Evolutionary conservation across 2,888 invertebrate genomes (phyloP), one percentile per base, ranked within the genome.

Genomic region (Cacoxenus indagator): DNA sequence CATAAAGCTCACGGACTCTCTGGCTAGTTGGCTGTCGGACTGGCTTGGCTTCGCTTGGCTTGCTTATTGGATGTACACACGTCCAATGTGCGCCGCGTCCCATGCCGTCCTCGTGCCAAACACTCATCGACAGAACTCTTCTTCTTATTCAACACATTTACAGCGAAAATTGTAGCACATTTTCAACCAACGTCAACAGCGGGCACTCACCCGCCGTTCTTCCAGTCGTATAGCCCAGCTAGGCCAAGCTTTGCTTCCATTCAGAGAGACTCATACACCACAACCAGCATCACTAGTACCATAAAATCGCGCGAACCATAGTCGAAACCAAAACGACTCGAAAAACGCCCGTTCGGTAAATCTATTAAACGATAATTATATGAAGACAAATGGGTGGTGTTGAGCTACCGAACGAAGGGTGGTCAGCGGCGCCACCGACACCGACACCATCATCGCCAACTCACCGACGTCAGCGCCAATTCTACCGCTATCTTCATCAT

Each of bases 331-430:
- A 77, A 74, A 74, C 80, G 74, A 80, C 76, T 82, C 79, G 82
- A 81, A 83, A 80, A 81, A 76, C 77, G 75, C 83, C 76, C 82
- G 80, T 82, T 78, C 82, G 80, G 83, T 83, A 81, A 81, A 81
- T 81, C 80, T 83, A 81, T 81, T 81, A 81, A 81, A 81, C 81
- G 80, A 83, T 81, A 81, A 81, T 81, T 81, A 81, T 82, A 82
- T 81, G 80, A 81, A 81, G 80, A 81, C 80, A 81, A 81, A 81
- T 81, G 83, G 76, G 81, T 70, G 73, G 69, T 65, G 67, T 67
- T 24, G 57, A 14, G 22, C 29, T 27, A n/a, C 57, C 1, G 2
- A 29, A 37, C 14, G 37, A 37, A 37, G 14, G 37, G 9, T 2
- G 37, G 14, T 14, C 1, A 11, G 37, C 9, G 4, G 31, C 5